A percentile compares a stretch with the other conserved stretches of the same genome.
These are phyloP conservation scores for Drosophila sulfurigaster DNA, from an alignment of 1,140 invertebrate genomes.

Conservation along the genomic window DNA sequence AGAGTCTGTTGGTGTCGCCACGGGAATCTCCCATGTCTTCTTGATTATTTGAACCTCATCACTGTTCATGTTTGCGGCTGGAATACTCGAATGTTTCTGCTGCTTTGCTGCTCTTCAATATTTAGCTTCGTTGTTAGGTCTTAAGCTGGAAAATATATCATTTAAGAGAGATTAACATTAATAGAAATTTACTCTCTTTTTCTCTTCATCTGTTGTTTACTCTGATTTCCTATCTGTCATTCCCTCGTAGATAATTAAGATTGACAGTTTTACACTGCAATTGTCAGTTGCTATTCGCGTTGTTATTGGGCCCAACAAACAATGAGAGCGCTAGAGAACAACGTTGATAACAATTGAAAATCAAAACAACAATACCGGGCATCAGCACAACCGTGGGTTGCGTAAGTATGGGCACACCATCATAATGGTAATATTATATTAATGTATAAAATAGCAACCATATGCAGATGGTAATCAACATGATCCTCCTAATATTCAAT, in stretches of 20 bases:
- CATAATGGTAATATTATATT: constrained; percentile 12
- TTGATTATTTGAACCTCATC: constrained; percentile 82
- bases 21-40: constrained; percentile 83
- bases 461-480: no score
- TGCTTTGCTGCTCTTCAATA: constrained; percentile 39
- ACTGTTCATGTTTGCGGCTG: constrained; percentile 74
- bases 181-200: constrained; percentile 20
- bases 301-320: constrained; percentile 33
- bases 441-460: no score
- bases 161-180: constrained; percentile 23
- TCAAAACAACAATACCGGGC: constrained; percentile 60
- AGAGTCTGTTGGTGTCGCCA: constrained; percentile 79
- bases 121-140: constrained; percentile 38
- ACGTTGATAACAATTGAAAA: constrained; percentile 49
- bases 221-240: not conserved
- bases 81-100: constrained; percentile 23
- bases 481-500: no score
- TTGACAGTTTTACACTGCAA: constrained; percentile 68
- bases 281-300: constrained; percentile 42
- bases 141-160: constrained; percentile 49
- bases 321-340: constrained; percentile 24
- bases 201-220: not conserved
- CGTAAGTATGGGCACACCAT: constrained; percentile 60
- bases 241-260: constrained; percentile 54
- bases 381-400: constrained; percentile 45